Percentiles rank a stretch among this genome's conserved stretches.
phyloP scores from a whole-genome alignment of 2,113 vertebrate species.

The Sceloporus tristichus region DNA sequence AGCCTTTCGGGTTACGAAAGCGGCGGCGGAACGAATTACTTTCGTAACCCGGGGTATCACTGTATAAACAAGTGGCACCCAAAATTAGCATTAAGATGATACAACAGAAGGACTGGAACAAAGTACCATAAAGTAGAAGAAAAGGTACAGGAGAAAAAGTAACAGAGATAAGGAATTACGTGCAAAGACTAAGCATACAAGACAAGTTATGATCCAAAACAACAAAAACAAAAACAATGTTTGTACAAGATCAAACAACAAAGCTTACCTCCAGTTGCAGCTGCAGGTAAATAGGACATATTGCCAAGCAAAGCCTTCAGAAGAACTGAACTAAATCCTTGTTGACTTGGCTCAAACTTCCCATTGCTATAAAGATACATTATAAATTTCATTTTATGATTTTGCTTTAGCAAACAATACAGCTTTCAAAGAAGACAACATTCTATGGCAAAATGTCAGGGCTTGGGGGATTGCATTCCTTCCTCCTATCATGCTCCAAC shows the following conservation, averaged over 20 bases:
- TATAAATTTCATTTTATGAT: constrained; percentile 4
- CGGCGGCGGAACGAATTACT: no score
- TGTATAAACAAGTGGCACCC: not conserved
- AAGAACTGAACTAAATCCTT: constrained; percentile 91
- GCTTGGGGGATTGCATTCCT: not conserved
- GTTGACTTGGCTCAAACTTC: constrained; percentile 92
- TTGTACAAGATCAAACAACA: not conserved
- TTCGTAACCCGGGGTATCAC: no score
- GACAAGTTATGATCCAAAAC: not conserved
- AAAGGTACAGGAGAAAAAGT: no score
- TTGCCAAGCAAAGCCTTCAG: constrained; percentile 96
- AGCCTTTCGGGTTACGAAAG: no score
- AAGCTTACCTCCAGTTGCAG: constrained; percentile 94
- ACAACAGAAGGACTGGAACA: not conserved
- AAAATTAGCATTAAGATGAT: not conserved
- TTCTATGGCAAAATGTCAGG: not conserved
- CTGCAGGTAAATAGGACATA: constrained; percentile 94
- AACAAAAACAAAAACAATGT: not conserved
- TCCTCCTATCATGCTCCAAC: no score
- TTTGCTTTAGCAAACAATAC: not conserved
- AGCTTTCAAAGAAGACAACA: no score
- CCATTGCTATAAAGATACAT: constrained; percentile 86
- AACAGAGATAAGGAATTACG: not conserved
- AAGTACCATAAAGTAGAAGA: not conserved
- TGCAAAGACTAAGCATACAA: not conserved